Evolutionary conservation across 2,797 vertebrate species (phyloP).

Genomic region (Zenarchopterus dispar): DNA sequence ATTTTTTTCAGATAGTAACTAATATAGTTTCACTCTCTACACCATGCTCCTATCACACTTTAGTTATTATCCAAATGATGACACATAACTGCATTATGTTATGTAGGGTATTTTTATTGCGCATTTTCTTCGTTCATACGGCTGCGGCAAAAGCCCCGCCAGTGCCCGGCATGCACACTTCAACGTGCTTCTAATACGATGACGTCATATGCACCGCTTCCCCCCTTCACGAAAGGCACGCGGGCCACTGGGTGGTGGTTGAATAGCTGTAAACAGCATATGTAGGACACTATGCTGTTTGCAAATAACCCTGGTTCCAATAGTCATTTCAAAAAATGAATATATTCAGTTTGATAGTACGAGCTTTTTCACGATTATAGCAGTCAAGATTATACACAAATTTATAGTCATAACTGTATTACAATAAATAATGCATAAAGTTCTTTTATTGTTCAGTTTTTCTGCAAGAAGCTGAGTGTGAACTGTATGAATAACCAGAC

Average conservation of each 20-base stretch:
- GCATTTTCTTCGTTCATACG: constrained; percentile 50
- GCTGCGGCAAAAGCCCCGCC: constrained; percentile 15
- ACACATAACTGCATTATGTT: background rate
- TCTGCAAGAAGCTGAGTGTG: too few relatives aligned
- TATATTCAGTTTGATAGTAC: too few relatives aligned
- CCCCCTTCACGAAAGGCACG: constrained; percentile 50
- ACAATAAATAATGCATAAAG: too few relatives aligned
- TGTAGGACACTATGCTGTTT: constrained; percentile 47
- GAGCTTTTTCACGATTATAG: too few relatives aligned
- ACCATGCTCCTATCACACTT: background rate
- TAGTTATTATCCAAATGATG: background rate
- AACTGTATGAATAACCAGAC: too few relatives aligned
- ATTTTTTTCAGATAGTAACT: background rate
- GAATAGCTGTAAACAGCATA: constrained; percentile 58
- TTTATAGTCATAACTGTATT: too few relatives aligned
- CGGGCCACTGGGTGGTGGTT: constrained; percentile 50
- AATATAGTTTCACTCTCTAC: background rate
- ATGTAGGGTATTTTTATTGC: constrained; percentile 14
- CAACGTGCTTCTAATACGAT: constrained; percentile 61
- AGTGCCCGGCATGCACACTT: constrained; percentile 54
- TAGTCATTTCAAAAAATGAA: too few relatives aligned
- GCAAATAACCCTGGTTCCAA: background rate
- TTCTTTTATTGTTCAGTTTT: too few relatives aligned
- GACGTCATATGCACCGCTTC: constrained; percentile 54
- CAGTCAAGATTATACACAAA: too few relatives aligned